Evolutionary conservation across 2,888 invertebrate genomes (phyloP).

Genomic region (Cantharis rustica): DNA sequence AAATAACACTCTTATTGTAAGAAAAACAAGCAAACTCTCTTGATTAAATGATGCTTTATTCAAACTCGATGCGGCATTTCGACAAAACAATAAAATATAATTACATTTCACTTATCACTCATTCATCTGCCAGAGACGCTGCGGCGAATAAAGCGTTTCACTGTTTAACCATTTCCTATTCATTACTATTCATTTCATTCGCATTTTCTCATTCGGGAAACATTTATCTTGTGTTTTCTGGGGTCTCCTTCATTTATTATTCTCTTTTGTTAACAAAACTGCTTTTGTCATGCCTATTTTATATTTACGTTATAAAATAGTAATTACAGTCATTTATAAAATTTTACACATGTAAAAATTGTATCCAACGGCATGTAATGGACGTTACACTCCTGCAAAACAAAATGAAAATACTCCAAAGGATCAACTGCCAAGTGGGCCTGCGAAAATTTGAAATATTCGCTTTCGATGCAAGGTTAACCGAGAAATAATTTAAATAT

Average conservation of each 20-base stretch:
- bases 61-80: slow-evolving; percentile 51
- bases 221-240: slow-evolving; percentile 53
- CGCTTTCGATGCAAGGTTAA: not conserved
- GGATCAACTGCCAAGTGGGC: too few relatives aligned
- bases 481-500: not conserved
- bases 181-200: slow-evolving; percentile 55
- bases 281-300: slow-evolving; percentile 29
- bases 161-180: slow-evolving; percentile 56
- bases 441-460: too few relatives aligned
- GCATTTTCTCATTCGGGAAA: slow-evolving; percentile 53
- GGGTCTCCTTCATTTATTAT: slow-evolving; percentile 48
- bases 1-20: slow-evolving; percentile 18
- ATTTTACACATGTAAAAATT: not conserved
- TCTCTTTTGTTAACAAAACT: slow-evolving; percentile 46
- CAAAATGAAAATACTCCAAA: not conserved
- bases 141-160: slow-evolving; percentile 53
- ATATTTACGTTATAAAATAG: slow-evolving; percentile 17
- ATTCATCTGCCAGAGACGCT: slow-evolving; percentile 51
- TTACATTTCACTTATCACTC: slow-evolving; percentile 56
- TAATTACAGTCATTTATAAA: not conserved
- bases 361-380: not conserved
- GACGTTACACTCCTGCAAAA: not conserved
- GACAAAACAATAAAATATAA: slow-evolving; percentile 55
- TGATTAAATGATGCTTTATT: slow-evolving; percentile 50
- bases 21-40: slow-evolving; percentile 33